Evolutionary conservation across 2,888 invertebrate species (phyloP), one percentile per base, ranked within the genome.

Genomic region (Dastarcus helophoroides): DNA sequence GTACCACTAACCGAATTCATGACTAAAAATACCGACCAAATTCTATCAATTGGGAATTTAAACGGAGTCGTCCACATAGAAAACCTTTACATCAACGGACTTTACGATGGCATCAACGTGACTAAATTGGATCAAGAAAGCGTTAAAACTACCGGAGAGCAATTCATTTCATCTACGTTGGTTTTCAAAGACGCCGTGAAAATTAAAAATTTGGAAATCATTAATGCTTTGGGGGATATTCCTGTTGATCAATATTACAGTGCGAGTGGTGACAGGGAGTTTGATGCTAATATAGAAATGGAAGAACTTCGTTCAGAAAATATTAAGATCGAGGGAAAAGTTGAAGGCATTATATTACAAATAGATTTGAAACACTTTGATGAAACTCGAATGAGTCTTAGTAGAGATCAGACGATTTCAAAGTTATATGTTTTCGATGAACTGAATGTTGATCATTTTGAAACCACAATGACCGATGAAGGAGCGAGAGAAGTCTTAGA

Each of bases 21-120:
- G 1, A 68, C 68, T 2, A 53, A 56, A 35, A 58, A 68, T 27
- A 64, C 64, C 0, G 51, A 60, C 2, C 72, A 74, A 51, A 40
- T 49, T 1, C 44, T 75, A 1, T 44, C 58, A 24, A 32, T 67
- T 0, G 47, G 53, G 4, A 39, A 46, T 5, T 40, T 69, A 2
- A 51, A 58, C 3, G 64, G 64, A 1, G 51, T 60, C 29, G 54
- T 68, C 1, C 51, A 49, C 25, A 65, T 74, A 16, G 56, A 65
- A 22, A 56, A 63, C 34, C 43, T 74, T 2, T 42, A 50, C 8
- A 34, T 68, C 0, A 42, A 40, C 4, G 69, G 63, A 2, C 37
- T 54, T 7, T 63, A 58, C 31, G 63, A 65, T 36, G 59, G 58
- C 1, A 49, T 65, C 1, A 59, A 65, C 34, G 43, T 69, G 6